Conservation (phyloP, 2,113 vertebrate genomes). For the Tonatia bakeri region DNA sequence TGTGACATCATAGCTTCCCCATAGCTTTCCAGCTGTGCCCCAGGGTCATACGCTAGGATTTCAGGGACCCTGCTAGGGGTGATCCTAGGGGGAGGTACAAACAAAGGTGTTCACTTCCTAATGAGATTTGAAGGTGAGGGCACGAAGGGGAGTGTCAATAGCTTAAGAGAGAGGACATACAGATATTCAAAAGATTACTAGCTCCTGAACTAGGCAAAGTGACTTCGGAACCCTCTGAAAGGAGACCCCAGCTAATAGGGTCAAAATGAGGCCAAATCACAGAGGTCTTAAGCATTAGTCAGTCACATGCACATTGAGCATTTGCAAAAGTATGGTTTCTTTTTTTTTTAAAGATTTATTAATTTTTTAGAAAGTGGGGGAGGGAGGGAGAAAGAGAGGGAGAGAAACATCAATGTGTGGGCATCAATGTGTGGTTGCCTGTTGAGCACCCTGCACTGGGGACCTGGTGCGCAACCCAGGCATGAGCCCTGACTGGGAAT, state of each 20-base stretch:
- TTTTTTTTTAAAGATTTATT: too few relatives aligned
- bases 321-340: neutral
- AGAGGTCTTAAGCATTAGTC: neutral
- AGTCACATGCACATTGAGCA: neutral
- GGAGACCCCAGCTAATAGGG: neutral
- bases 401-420: too few relatives aligned
- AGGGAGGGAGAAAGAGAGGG: too few relatives aligned
- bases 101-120: neutral
- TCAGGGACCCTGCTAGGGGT: neutral
- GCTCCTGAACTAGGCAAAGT: neutral
- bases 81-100: neutral
- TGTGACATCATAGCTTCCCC: neutral
- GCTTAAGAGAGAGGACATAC: neutral
- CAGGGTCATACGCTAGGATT: neutral
- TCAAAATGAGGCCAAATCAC: neutral
- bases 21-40: neutral
- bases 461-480: too few relatives aligned
- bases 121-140: neutral
- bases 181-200: neutral
- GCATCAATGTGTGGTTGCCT: too few relatives aligned
- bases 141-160: neutral
- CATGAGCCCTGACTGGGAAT: too few relatives aligned
- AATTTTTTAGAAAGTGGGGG: too few relatives aligned
- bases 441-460: too few relatives aligned
- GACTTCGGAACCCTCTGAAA: neutral